A percentile compares a stretch with the other conserved stretches of the same genome.
Evolutionary conservation across 2,113 vertebrate genomes (phyloP).

Genomic region (Bagarius yarrelli): DNA sequence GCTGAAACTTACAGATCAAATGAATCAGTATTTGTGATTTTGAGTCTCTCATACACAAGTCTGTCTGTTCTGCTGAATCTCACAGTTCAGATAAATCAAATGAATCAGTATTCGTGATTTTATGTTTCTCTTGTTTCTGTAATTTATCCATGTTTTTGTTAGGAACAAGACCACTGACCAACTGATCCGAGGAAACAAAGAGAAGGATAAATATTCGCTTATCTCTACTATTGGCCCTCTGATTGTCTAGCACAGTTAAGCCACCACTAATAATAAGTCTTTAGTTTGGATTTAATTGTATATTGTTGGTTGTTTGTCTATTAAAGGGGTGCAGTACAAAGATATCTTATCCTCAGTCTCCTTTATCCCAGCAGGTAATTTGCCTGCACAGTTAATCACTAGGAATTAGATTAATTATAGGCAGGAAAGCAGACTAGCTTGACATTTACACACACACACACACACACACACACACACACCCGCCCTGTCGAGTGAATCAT

Average conservation of each 20-base stretch:
- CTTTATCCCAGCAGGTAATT: constrained; percentile 53
- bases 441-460: constrained; percentile 51
- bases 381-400: constrained; percentile 23
- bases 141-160: too few relatives aligned
- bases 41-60: too few relatives aligned
- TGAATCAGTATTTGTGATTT: too few relatives aligned
- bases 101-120: too few relatives aligned
- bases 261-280: background rate
- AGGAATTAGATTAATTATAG: constrained; percentile 64
- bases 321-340: background rate
- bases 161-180: too few relatives aligned
- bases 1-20: too few relatives aligned
- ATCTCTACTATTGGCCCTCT: background rate
- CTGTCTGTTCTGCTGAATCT: too few relatives aligned
- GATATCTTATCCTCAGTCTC: constrained; percentile 45
- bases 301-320: background rate
- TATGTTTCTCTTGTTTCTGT: too few relatives aligned
- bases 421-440: constrained; percentile 54
- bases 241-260: background rate
- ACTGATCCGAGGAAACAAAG: too few relatives aligned
- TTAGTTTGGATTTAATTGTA: background rate
- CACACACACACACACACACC: constrained; percentile 41
- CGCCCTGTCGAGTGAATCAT: constrained; percentile 38
- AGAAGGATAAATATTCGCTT: too few relatives aligned
- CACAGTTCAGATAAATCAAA: too few relatives aligned